Evolutionary conservation across 2,888 invertebrate genomes (phyloP).

Genomic region (Ceraclea dissimilis): DNA sequence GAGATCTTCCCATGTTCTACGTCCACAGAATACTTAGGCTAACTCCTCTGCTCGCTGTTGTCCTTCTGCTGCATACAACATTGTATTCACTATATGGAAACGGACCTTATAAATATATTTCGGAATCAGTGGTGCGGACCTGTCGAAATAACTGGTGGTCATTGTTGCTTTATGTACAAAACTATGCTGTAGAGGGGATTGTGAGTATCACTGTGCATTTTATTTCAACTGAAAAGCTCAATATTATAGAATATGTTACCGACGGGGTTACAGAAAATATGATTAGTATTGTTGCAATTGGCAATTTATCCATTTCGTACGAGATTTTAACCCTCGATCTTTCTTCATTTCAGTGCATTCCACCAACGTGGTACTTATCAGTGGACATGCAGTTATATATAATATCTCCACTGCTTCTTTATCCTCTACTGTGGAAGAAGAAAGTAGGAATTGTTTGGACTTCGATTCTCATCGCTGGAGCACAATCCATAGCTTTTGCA

Average conservation of each 20-base stretch:
- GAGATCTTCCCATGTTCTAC: constrained; percentile 12
- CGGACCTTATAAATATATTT: constrained; percentile 32
- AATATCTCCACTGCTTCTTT: constrained; percentile 19
- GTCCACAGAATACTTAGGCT: constrained; percentile 19
- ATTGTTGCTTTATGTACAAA: constrained; percentile 43
- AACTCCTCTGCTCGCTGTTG: constrained; percentile 14
- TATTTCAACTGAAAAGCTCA: too few relatives aligned
- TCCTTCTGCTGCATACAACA: constrained; percentile 27
- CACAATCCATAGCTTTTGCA: constrained; percentile 28
- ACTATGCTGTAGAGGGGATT: constrained; percentile 29
- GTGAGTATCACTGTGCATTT: too few relatives aligned
- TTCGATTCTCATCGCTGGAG: constrained; percentile 25
- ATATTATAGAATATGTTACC: too few relatives aligned
- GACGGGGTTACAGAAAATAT: too few relatives aligned
- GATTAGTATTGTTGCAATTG: too few relatives aligned
- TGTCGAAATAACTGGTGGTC: constrained; percentile 46
- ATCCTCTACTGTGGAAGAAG: constrained; percentile 13
- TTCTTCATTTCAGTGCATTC: not conserved
- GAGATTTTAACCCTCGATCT: too few relatives aligned
- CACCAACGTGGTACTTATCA: constrained; percentile 20
- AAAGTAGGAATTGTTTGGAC: constrained; percentile 19
- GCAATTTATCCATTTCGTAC: too few relatives aligned
- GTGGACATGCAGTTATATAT: constrained; percentile 22
- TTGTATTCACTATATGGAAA: constrained; percentile 34
- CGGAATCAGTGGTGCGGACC: constrained; percentile 31